Base-by-base conservation (phyloP, 2,888 invertebrate genomes). In the Pyrochroa serraticornis region DNA sequence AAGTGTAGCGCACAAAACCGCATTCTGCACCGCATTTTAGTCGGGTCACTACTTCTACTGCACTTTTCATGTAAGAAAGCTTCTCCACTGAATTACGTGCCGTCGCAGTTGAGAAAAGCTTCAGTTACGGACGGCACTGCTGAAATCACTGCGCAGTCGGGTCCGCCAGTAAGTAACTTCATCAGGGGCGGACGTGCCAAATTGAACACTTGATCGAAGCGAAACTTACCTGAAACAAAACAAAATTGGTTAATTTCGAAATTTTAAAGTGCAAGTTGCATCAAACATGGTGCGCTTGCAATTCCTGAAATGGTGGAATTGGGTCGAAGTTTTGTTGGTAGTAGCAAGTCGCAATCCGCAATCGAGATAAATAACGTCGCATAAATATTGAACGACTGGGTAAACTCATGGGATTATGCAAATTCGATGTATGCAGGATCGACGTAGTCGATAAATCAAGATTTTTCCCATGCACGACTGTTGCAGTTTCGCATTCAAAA, bases 151-250 rank as follows among this genome's bases (percentile, higher is more conserved):
- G 22, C 22, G 22, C 2, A 22, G 22, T 22, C 2, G 22, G 22
- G 22, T 22, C 5, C 22, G 22, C 5, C 22, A 5, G 5, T 22
- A 22, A 22, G 22, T 22, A 22, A 22, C 22, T 22, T 22, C 22
- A 22, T 22, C 22, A 22, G 22, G 14, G 14, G 32, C 35, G 34
- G 13, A 45, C 10, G 34, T 34, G 44, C 9, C 32, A 44, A 44
- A 33, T 7, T 32, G 1, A 44, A 36, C 46, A 46, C 46, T 46
- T 9, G 47, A 31, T 37, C 42, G 39, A 7, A 8, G 31, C n/a
- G 8, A 9, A 8, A 46, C 53, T 53, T 46, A 53, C 53, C 53
- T 53, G 53, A 14, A 53, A 52, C 43, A 52, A 43, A 46, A 45
- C 13, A 51, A 47, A 47, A 6, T 13, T 22, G 22, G 22, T 22